Evolutionary conservation across 2,888 invertebrate genomes (phyloP), one percentile per base, ranked within the genome.

Genomic region (Coremacera marginata): DNA sequence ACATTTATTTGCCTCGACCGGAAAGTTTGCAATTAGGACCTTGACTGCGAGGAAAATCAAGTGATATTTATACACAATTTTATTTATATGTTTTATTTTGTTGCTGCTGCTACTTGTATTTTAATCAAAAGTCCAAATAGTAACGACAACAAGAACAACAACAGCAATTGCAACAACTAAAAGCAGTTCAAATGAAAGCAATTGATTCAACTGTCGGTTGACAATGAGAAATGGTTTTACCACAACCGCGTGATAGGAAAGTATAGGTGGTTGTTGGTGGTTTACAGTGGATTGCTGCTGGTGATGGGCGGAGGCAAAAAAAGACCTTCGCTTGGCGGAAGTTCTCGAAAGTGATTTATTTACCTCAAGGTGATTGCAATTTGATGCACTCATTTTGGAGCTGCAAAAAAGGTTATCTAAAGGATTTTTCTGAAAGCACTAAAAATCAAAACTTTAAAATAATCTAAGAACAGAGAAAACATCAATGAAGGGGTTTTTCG

Each of bases 331-430:
- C 55, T 55, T 55, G 55, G n/a, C n/a, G n/a, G 22, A 55, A 55
- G 55, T 22, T 55, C 22, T 55, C 55, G 9, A 55, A 55, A 55
- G 55, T 22, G 55, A 55, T 22, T 55, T 22, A 22, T 55, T 55
- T 55, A 55, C 63, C 14, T 63, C 63, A 63, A 63, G 63, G 63
- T 63, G 34, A 63, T 7, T 34, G 63, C 63, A 63, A 27, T 63
- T 63, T 34, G 63, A 63, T 63, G 31, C 63, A 63, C 34, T 63
- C 63, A 34, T 27, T 63, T 34, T 34, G n/a, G 63, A 27, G 34
- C 27, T n/a, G 27, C 34, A 34, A 27, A 63, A 63, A 27, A 63
- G 31, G 63, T 14, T 8, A 63, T 11, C n/a, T n/a, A 31, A 63
- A 34, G 31, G 14, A 27, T 3, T 31, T 11, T 44, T 11, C 11